A percentile compares a stretch with the other conserved stretches of the same genome.
Evolutionary conservation across 2,888 invertebrate species (phyloP).

Genomic region (Volucella bombylans): DNA sequence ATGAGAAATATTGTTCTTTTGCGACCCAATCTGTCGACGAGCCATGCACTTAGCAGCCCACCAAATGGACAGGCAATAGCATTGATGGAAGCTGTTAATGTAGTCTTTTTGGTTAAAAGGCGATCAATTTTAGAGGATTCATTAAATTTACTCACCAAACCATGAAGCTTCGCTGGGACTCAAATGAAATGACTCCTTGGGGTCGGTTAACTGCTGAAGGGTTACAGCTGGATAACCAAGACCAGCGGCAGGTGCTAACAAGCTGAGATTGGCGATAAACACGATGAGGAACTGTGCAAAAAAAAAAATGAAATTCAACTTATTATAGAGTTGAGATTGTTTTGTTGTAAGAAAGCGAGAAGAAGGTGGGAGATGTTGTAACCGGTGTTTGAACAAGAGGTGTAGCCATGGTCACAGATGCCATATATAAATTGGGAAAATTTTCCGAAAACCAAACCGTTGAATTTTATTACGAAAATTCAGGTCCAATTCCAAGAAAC

Average conservation of each 20-base stretch:
- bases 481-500: too few relatives aligned
- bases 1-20: slow-evolving; percentile 75
- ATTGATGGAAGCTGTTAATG: slow-evolving; percentile 76
- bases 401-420: too few relatives aligned
- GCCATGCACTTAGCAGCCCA: slow-evolving; percentile 75
- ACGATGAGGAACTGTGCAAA: slow-evolving; percentile 74
- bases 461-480: too few relatives aligned
- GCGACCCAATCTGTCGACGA: slow-evolving; percentile 76
- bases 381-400: too few relatives aligned
- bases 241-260: slow-evolving; percentile 76
- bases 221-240: slow-evolving; percentile 77
- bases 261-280: slow-evolving; percentile 76
- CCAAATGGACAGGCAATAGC: slow-evolving; percentile 76
- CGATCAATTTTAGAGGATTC: background rate
- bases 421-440: too few relatives aligned
- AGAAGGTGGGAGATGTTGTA: too few relatives aligned
- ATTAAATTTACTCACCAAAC: slow-evolving; percentile 75
- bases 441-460: too few relatives aligned
- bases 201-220: slow-evolving; percentile 70
- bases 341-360: background rate
- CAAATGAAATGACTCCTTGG: slow-evolving; percentile 71
- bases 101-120: too few relatives aligned
- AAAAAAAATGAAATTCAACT: background rate
- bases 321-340: background rate
- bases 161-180: slow-evolving; percentile 75